Percentiles rank a stretch among this genome's conserved stretches.
Conservation (phyloP, 2,113 vertebrate species). For the Datnioides undecimradiatus region DNA sequence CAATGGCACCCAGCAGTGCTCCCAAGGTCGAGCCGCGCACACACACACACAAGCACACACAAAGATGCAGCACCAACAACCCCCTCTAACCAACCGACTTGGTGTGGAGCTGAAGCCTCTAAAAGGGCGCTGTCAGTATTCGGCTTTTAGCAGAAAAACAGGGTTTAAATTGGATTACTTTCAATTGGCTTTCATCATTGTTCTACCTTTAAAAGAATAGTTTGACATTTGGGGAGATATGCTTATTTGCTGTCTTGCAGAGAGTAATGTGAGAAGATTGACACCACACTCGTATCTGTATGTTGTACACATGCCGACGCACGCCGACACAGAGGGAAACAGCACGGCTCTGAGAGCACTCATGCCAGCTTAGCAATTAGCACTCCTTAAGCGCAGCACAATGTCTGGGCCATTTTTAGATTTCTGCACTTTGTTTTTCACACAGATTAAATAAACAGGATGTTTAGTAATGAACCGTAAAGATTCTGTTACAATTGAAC, state of each 20-base stretch:
- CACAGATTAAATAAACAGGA: too few relatives aligned
- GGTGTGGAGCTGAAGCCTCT: constrained; percentile 16
- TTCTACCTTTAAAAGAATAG: background rate
- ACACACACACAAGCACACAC: constrained; percentile 30
- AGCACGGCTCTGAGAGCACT: too few relatives aligned
- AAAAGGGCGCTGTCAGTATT: constrained; percentile 40
- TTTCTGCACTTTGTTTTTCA: too few relatives aligned
- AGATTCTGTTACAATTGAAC: too few relatives aligned
- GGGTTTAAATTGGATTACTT: constrained; percentile 12
- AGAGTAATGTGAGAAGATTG: background rate
- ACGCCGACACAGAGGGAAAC: too few relatives aligned
- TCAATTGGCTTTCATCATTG: background rate
- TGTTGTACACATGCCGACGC: too few relatives aligned
- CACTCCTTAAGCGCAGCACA: too few relatives aligned
- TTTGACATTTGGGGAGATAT: constrained; percentile 16
- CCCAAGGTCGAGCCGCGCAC: constrained; percentile 79
- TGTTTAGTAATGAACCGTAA: too few relatives aligned
- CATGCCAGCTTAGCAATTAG: background rate
- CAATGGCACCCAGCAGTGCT: constrained; percentile 82
- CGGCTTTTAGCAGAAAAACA: constrained; percentile 29
- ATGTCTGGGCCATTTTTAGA: too few relatives aligned
- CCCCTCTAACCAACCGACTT: constrained; percentile 15
- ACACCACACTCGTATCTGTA: background rate
- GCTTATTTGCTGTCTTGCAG: background rate
- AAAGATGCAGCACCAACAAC: constrained; percentile 11